These are phyloP conservation scores for Trachelus iudaicus DNA, from an alignment of 2,888 invertebrate genomes.

Conservation along the genomic window DNA sequence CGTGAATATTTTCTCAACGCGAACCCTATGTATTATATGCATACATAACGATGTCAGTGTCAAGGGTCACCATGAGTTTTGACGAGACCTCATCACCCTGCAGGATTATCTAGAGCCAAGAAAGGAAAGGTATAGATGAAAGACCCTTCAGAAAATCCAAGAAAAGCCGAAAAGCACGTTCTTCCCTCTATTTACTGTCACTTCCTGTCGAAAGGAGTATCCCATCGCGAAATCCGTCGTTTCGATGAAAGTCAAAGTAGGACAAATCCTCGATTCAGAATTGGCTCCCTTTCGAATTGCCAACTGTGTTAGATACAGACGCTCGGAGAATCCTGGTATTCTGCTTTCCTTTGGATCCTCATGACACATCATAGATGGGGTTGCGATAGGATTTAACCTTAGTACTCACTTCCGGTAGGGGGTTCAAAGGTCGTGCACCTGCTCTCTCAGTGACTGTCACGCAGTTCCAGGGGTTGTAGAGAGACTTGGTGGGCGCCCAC, in stretches of 20 bases:
- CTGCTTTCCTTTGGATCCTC: background rate
- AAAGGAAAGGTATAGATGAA: background rate
- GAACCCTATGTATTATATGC: background rate
- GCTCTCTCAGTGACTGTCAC: slow-evolving; percentile 41
- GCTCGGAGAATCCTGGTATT: background rate
- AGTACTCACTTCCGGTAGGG: slow-evolving; percentile 36
- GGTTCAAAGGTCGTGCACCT: slow-evolving; percentile 53
- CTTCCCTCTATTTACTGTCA: background rate
- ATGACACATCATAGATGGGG: slow-evolving; percentile 21
- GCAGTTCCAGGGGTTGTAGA: slow-evolving; percentile 10
- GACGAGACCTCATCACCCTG: background rate
- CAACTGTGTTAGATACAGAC: background rate
- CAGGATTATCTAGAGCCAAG: background rate
- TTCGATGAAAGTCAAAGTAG: background rate
- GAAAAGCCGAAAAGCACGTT: background rate
- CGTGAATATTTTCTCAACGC: background rate
- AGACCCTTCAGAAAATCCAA: background rate
- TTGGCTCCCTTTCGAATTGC: background rate
- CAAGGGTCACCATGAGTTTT: background rate
- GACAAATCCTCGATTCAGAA: background rate
- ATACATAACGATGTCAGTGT: background rate
- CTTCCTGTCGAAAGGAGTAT: background rate
- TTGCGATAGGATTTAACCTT: slow-evolving; percentile 36
- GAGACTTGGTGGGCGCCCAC: slow-evolving; percentile 47
- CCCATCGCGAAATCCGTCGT: background rate